Conservation (phyloP, 2,888 invertebrate genomes). For the Mesorhabditis spiculigera region DNA sequence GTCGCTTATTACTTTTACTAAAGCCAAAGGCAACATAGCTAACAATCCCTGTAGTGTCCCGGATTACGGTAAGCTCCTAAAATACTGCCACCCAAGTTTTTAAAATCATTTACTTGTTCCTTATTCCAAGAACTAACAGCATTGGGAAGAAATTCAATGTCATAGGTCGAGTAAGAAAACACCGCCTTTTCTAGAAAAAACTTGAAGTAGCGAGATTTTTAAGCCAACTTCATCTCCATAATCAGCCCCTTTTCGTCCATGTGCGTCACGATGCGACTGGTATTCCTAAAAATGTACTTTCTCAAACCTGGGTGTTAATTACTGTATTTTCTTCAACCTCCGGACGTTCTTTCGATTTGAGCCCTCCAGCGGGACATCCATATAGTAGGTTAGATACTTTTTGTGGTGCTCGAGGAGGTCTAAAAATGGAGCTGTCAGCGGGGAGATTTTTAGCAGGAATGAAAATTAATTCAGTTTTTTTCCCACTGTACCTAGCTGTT, state of each 20-base stretch:
- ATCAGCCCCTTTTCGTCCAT: not conserved
- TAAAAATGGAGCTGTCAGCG: not conserved
- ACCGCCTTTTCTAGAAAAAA: constrained; percentile 26
- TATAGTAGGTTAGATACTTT: constrained; percentile 33
- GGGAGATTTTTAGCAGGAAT: no score
- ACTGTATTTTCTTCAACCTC: constrained; percentile 28
- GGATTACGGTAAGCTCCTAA: constrained; percentile 26
- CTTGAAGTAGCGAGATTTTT: not conserved
- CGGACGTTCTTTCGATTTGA: constrained; percentile 28
- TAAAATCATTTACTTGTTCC: constrained; percentile 13
- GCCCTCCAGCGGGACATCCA: constrained; percentile 29
- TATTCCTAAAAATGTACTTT: not conserved
- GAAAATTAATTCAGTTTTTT: no score
- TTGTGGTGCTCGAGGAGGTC: constrained; percentile 26
- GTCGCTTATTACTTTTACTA: constrained; percentile 28
- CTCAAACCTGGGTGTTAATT: not conserved
- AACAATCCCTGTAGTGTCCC: constrained; percentile 33
- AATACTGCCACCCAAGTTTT: not conserved
- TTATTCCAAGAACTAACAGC: constrained; percentile 33
- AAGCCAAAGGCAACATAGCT: constrained; percentile 39
- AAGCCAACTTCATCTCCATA: not conserved
- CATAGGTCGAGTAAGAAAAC: constrained; percentile 36
- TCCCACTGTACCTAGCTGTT: no score
- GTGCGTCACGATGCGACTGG: not conserved
- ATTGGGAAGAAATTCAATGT: constrained; percentile 34